These are phyloP conservation scores for Mimumesa dahlbomi DNA, from an alignment of 2,888 invertebrate genomes.

Conservation along the genomic window DNA sequence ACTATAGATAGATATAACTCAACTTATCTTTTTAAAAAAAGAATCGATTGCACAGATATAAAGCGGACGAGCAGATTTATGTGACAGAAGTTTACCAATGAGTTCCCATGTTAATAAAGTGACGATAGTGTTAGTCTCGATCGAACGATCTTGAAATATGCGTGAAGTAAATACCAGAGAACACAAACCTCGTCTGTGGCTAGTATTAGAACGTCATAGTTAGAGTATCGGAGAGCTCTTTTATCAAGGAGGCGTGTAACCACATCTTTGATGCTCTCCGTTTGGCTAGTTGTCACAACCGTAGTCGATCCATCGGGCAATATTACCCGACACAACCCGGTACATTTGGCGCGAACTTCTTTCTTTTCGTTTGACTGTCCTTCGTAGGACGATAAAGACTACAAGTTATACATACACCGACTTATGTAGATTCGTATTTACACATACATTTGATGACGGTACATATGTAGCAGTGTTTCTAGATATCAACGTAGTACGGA, in stretches of 20 bases:
- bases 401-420: conserved; percentile 71
- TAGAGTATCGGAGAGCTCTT: conserved; percentile 88
- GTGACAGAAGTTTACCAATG: not conserved
- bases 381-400: conserved; percentile 79
- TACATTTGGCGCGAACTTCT: conserved; percentile 78
- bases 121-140: conserved; percentile 34
- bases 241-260: conserved; percentile 92
- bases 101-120: conserved; percentile 6
- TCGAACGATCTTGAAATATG: conserved; percentile 17
- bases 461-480: too few relatives aligned
- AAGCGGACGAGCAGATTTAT: not conserved
- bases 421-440: conserved; percentile 41
- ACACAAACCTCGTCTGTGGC: conserved; percentile 79
- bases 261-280: conserved; percentile 89
- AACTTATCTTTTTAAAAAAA: too few relatives aligned
- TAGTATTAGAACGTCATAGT: conserved; percentile 90
- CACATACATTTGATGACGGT: conserved; percentile 13
- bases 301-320: conserved; percentile 96
- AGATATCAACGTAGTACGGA: not conserved
- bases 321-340: conserved; percentile 89
- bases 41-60: too few relatives aligned
- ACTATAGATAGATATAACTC: too few relatives aligned
- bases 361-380: conserved; percentile 79
- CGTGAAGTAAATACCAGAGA: conserved; percentile 47
- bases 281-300: conserved; percentile 90